These are phyloP conservation scores for Formica selysi DNA, from an alignment of 1,140 invertebrate genomes.

Conservation along the genomic window DNA sequence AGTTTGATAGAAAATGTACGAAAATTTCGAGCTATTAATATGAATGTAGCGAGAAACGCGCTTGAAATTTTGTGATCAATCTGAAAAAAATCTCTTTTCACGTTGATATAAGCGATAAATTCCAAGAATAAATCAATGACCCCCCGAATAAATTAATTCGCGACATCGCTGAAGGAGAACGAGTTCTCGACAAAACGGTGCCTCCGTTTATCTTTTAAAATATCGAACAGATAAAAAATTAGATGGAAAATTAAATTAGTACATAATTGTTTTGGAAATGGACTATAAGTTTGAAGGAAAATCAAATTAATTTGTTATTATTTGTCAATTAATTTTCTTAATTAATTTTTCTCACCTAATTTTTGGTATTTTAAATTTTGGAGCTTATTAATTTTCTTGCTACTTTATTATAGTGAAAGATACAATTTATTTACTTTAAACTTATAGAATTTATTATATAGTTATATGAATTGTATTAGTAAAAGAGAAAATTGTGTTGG, in stretches of 20 bases:
- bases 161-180: constrained; percentile 45
- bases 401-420: not conserved
- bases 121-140: constrained; percentile 52
- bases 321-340: not conserved
- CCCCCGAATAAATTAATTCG: constrained; percentile 57
- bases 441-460: not conserved
- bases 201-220: constrained; percentile 7
- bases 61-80: not conserved
- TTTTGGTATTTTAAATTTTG: not conserved
- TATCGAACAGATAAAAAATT: not conserved
- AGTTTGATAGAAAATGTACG: not conserved
- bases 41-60: not conserved
- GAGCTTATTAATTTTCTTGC: not conserved
- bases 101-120: constrained; percentile 30
- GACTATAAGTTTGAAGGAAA: not conserved
- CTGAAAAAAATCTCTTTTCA: constrained; percentile 5
- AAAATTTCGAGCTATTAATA: not conserved
- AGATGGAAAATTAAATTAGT: not conserved
- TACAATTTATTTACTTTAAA: not conserved
- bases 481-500: not conserved
- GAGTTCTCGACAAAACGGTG: constrained; percentile 49
- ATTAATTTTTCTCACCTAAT: too few species aligned
- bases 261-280: not conserved
- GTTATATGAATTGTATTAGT: not conserved
- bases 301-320: not conserved